phyloP scores from a whole-genome alignment of 2,797 vertebrate genomes.

The Hylomyscus alleni region DNA sequence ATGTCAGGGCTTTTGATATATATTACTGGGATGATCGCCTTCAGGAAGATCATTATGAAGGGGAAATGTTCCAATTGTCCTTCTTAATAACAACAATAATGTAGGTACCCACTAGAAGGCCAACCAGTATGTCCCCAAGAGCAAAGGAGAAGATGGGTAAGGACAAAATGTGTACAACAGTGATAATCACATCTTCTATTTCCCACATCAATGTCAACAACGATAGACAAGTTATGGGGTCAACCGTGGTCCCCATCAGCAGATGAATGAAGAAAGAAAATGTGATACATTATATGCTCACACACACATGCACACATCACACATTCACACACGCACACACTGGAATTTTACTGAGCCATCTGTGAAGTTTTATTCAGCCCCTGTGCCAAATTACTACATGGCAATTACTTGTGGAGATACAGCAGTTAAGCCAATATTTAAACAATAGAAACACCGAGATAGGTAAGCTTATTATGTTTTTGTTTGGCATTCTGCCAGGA shows the following conservation, averaged over 20 bases:
- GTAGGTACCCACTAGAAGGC: neutral
- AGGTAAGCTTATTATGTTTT: neutral
- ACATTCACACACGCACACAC: neutral
- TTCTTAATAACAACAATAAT: neutral
- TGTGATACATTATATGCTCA: neutral
- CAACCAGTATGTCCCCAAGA: neutral
- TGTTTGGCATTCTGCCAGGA: neutral
- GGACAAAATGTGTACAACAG: neutral
- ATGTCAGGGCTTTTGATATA: neutral
- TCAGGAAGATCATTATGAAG: neutral
- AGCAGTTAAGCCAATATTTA: neutral
- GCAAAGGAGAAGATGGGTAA: neutral
- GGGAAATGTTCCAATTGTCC: neutral
- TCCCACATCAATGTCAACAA: neutral
- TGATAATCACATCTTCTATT: neutral
- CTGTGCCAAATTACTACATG: neutral
- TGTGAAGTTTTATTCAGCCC: neutral
- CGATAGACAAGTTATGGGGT: neutral
- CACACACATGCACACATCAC: neutral
- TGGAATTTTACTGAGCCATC: neutral
- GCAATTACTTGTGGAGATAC: neutral
- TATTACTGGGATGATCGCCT: neutral
- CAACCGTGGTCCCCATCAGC: neutral
- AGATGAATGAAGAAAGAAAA: neutral
- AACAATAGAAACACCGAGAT: neutral